A percentile compares a stretch with the other conserved stretches of the same genome.
Conservation (phyloP, 2,113 vertebrate genomes). For the Geococcyx californianus region DNA sequence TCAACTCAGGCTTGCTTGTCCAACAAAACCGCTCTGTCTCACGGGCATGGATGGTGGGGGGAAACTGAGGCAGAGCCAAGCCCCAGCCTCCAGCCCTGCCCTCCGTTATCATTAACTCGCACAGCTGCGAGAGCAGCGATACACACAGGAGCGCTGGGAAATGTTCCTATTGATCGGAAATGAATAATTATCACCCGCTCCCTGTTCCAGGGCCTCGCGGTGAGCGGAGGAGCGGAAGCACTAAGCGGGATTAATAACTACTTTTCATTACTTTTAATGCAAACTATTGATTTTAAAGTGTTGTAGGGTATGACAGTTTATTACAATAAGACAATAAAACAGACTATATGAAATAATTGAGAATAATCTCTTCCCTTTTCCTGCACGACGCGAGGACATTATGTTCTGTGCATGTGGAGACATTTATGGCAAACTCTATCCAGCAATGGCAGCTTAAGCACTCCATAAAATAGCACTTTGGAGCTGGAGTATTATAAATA, state of each 20-base stretch:
- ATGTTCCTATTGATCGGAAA: slow-evolving; percentile 73
- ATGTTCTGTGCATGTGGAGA: slow-evolving; percentile 70
- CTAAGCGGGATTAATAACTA: slow-evolving; percentile 79
- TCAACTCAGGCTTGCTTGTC: background rate
- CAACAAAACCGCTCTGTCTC: background rate
- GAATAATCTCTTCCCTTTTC: slow-evolving; percentile 78
- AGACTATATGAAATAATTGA: slow-evolving; percentile 83
- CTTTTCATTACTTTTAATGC: slow-evolving; percentile 83
- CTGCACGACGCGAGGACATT: slow-evolving; percentile 65
- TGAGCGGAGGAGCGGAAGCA: slow-evolving; percentile 71
- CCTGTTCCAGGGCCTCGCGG: slow-evolving; percentile 57
- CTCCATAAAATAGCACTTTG: slow-evolving; percentile 84
- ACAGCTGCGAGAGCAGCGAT: background rate
- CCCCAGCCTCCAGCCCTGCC: background rate
- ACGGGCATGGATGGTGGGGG: rapidly evolving
- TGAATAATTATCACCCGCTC: slow-evolving; percentile 75
- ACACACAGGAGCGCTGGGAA: slow-evolving; percentile 47
- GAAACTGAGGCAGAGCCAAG: slow-evolving; percentile 2
- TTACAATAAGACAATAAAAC: slow-evolving; percentile 82
- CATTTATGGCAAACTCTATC: slow-evolving; percentile 80
- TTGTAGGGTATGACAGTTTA: slow-evolving; percentile 78
- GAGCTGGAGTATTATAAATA: slow-evolving; percentile 81
- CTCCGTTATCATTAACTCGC: background rate
- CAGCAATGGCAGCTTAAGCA: slow-evolving; percentile 80
- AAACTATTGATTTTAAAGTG: slow-evolving; percentile 84